phyloP scores from a whole-genome alignment of 2,888 invertebrate species.

The Bombyx huttoni region DNA sequence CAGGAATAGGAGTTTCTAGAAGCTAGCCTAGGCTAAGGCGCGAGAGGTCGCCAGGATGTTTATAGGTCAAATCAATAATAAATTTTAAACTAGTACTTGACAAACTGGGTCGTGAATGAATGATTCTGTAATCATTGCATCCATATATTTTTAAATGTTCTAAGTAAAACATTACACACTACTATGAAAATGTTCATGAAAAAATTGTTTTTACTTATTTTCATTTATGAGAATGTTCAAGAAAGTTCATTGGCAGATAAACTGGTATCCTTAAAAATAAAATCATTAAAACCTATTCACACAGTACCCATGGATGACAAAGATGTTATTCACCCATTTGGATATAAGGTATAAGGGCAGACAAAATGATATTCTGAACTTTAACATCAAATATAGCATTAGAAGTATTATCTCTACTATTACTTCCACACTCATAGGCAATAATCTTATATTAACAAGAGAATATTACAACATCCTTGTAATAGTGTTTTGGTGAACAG shows the following conservation, averaged over 20 bases:
- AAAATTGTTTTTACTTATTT: not conserved
- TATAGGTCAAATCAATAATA: not conserved
- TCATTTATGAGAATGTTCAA: not conserved
- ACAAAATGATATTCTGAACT: too few relatives aligned
- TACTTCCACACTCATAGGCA: too few relatives aligned
- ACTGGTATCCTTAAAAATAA: not conserved
- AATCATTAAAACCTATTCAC: not conserved
- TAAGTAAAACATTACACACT: too few relatives aligned
- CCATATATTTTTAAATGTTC: too few relatives aligned
- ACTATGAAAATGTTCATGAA: not conserved
- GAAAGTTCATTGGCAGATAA: not conserved
- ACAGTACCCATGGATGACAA: too few relatives aligned
- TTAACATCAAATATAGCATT: too few relatives aligned
- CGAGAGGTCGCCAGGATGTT: not conserved
- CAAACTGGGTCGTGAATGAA: too few relatives aligned
- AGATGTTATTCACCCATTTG: too few relatives aligned
- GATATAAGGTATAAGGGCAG: too few relatives aligned
- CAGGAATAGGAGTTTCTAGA: not conserved
- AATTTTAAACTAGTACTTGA: not conserved
- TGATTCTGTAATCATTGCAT: too few relatives aligned
- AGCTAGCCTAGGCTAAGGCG: not conserved
- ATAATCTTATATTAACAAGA: not conserved
- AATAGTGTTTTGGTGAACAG: slow-evolving; percentile 7
- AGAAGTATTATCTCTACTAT: too few relatives aligned
- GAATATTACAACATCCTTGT: not conserved